Base-by-base conservation (phyloP, 2,888 invertebrate genomes). In the Leptinotarsa haldemani region DNA sequence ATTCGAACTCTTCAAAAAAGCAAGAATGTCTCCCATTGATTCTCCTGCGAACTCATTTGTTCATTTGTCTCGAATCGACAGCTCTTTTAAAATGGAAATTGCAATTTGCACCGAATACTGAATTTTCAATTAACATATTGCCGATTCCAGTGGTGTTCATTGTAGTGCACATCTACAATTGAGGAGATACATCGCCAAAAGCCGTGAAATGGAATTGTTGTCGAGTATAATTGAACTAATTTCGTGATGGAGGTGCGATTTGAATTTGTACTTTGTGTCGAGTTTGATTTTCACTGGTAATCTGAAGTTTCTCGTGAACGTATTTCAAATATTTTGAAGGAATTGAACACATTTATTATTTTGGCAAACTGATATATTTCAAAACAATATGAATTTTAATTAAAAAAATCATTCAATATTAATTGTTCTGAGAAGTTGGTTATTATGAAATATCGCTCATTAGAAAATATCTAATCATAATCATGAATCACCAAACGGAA, bases 201-300 rank as follows among this genome's bases (percentile, higher is more conserved):
- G 68, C 68, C 68, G 56, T 68, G 40, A 56, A 56, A 56, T 68
- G 53, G 56, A 68, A 68, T 46, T 68, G 50, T 56, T n/a, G 18
- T 15, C 53, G 61, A 30, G 56, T 20, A 20, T 56, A 56, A 56
- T 56, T 56, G 56, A 56, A 56, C 56, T 22, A 56, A 56, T 20
- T 56, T 20, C 56, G 16, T 9, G 56, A 56, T 56, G 22, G 56
- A 56, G 56, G 56, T 56, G 56, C 56, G 56, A 56, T 13, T 56
- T 15, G 56, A 15, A 25, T 56, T 56, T 56, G 56, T 13, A 20
- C 56, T 56, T 56, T 12, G 18, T 53, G 56, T 56, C 20, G 20
- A 20, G 20, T 56, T 56, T 22, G 56, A 56, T 56, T 56, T 56
- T 25, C 25, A 4, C 13, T 4, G 4, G 22, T 13, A 12, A 50